Percentiles rank a stretch among this genome's conserved stretches.
Conservation (phyloP, 2,888 invertebrate genomes). For the Drosophila formosana region DNA sequence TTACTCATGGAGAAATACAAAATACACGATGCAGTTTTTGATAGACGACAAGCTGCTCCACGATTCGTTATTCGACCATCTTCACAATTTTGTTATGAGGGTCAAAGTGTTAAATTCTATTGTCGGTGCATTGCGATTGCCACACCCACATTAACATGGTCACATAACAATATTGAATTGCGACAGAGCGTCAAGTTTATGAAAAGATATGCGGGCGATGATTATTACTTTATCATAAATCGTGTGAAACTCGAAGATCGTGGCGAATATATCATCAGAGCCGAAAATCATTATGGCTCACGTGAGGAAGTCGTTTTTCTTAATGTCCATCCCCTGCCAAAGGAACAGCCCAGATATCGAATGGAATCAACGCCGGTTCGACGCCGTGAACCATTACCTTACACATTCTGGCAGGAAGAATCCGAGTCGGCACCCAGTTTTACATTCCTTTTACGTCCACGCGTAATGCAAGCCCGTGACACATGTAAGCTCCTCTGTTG, state of each 20-base stretch:
- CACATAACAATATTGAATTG: slow-evolving; percentile 95
- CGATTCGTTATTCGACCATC: slow-evolving; percentile 98
- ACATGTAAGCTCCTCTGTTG: slow-evolving; percentile 99
- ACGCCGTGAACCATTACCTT: slow-evolving; percentile 93
- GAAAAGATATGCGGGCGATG: slow-evolving; percentile 98
- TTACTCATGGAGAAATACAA: slow-evolving; percentile 97
- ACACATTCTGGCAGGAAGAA: slow-evolving; percentile 96
- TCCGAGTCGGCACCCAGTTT: slow-evolving; percentile 97
- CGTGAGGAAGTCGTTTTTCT: slow-evolving; percentile 98
- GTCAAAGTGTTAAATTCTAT: slow-evolving; percentile 98
- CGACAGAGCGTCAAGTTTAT: slow-evolving; percentile 99
- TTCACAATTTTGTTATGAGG: slow-evolving; percentile 98
- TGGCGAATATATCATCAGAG: slow-evolving; percentile 98
- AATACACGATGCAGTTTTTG: slow-evolving; percentile 98
- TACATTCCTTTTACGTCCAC: slow-evolving; percentile 99
- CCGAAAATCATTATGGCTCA: slow-evolving; percentile 98
- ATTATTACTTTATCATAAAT: slow-evolving; percentile 99
- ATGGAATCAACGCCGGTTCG: slow-evolving; percentile 90
- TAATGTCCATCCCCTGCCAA: slow-evolving; percentile 93
- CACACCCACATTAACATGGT: slow-evolving; percentile 98
- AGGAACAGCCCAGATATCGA: slow-evolving; percentile 85
- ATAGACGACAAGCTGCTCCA: slow-evolving; percentile 98
- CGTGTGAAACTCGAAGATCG: slow-evolving; percentile 97
- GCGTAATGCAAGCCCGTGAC: slow-evolving; percentile 98
- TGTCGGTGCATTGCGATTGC: slow-evolving; percentile 98